Evolutionary conservation across 2,113 vertebrate species (phyloP).

Genomic region (Dipodomys stephensi): DNA sequence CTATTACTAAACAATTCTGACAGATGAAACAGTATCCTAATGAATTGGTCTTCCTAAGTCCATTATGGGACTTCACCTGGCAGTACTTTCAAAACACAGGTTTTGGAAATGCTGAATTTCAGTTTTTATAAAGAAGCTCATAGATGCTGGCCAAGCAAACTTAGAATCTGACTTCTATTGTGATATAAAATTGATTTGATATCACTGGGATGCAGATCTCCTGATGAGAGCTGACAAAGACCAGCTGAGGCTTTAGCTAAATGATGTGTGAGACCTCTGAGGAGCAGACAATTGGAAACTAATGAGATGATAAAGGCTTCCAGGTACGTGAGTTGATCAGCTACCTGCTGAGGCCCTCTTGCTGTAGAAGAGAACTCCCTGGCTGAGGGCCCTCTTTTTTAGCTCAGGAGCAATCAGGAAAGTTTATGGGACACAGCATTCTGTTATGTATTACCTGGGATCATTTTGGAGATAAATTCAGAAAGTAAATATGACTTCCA

Average conservation of each 20-base stretch:
- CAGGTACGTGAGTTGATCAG: conserved; percentile 79
- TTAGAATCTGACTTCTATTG: conserved; percentile 72
- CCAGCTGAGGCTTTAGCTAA: conserved; percentile 79
- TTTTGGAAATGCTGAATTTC: conserved; percentile 78
- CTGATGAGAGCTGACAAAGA: conserved; percentile 81
- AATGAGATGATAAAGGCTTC: conserved; percentile 82
- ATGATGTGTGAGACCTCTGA: conserved; percentile 78
- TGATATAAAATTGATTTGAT: conserved; percentile 80
- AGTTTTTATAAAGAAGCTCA: conserved; percentile 72
- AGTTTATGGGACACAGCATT: conserved; percentile 48
- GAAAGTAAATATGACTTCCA: conserved; percentile 33
- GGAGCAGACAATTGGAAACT: conserved; percentile 78
- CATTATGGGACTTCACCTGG: conserved; percentile 74
- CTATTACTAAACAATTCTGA: conserved; percentile 75
- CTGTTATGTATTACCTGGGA: not conserved
- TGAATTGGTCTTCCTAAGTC: conserved; percentile 75
- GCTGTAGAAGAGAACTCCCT: conserved; percentile 54
- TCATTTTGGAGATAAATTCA: conserved; percentile 32
- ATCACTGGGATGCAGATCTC: conserved; percentile 73
- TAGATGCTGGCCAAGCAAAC: conserved; percentile 75
- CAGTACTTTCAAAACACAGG: conserved; percentile 66
- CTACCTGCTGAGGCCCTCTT: conserved; percentile 66
- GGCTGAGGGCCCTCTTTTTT: conserved; percentile 30
- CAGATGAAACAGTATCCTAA: conserved; percentile 66
- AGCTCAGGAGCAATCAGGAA: conserved; percentile 50